Evolutionary conservation across 2,797 vertebrate genomes (phyloP).

Genomic region (Chelon labrosus): DNA sequence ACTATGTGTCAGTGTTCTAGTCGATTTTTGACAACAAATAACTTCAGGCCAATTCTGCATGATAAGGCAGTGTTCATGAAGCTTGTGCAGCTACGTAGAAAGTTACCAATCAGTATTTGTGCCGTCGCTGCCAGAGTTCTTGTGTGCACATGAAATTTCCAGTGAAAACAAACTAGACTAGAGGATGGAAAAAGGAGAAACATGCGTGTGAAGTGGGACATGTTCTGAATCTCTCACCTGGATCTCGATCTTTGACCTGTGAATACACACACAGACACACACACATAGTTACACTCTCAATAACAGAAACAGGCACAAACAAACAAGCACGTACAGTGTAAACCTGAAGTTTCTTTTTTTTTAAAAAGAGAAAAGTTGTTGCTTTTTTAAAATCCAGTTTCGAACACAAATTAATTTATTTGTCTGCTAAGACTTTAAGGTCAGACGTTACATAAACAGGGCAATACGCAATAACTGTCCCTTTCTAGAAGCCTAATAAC

Average conservation of each 20-base stretch:
- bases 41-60: background rate
- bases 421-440: too few species aligned
- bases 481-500: background rate
- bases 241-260: constrained; percentile 79
- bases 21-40: background rate
- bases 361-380: too few species aligned
- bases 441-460: background rate
- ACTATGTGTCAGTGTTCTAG: too few species aligned
- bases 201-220: background rate
- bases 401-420: background rate
- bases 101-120: background rate
- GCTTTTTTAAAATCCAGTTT: background rate
- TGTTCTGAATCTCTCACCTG: constrained; percentile 73
- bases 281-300: constrained; percentile 21
- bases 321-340: background rate
- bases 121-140: background rate
- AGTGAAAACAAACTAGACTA: background rate
- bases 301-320: background rate
- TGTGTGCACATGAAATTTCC: constrained; percentile 7
- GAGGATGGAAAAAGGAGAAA: background rate
- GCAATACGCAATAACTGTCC: background rate
- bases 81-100: background rate
- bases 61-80: background rate
- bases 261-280: constrained; percentile 33
- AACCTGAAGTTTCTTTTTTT: background rate